Conservation (phyloP, 2,888 invertebrate species). For the Chrysolina haemoptera region DNA sequence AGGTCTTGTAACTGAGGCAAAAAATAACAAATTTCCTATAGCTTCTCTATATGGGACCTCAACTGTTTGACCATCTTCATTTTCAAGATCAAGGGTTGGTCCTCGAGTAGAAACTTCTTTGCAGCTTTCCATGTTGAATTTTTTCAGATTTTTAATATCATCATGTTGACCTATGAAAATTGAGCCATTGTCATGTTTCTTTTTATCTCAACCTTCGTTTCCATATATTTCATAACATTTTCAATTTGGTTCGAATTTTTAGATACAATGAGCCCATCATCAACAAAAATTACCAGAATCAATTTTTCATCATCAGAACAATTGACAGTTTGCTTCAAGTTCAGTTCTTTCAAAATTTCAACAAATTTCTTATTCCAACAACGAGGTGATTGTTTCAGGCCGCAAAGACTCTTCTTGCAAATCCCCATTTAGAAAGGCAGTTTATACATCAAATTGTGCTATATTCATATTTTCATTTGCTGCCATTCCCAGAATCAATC, state of each 20-base stretch:
- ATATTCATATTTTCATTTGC: neutral
- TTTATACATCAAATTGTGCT: constrained; percentile 7
- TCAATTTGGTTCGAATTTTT: constrained; percentile 1
- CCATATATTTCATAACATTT: neutral
- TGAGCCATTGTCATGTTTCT: constrained; percentile 16
- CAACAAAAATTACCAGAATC: constrained; percentile 3
- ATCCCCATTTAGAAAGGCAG: no score
- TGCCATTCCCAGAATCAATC: no score
- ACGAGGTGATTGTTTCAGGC: no score
- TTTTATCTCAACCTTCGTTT: constrained; percentile 1
- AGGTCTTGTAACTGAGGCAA: constrained; percentile 8
- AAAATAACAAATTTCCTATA: constrained; percentile 9
- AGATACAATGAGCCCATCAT: constrained; percentile 1
- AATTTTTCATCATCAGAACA: neutral
- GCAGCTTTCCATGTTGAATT: no score
- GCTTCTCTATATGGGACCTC: constrained; percentile 1
- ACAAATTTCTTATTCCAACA: neutral
- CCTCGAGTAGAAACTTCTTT: neutral
- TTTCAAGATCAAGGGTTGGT: neutral
- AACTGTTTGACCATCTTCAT: no score
- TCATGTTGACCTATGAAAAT: neutral
- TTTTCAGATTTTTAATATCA: no score
- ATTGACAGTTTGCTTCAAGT: neutral
- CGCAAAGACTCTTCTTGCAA: neutral
- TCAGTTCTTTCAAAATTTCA: neutral